Evolutionary conservation across 2,797 vertebrate genomes (phyloP).

Genomic region (Coracias cyanogaster): DNA sequence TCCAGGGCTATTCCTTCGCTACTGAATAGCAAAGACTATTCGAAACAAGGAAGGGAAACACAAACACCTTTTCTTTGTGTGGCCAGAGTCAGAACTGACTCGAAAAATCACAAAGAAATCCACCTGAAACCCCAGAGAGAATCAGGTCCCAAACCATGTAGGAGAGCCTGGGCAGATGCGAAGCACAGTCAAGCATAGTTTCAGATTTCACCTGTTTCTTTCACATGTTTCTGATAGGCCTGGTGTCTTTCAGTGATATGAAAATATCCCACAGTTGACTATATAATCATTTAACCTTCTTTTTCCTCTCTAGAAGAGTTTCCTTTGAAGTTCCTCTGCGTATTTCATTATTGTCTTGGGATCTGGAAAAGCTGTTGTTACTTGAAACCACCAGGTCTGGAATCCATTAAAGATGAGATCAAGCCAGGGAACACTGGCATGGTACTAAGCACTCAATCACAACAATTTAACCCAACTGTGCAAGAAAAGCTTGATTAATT

Average conservation of each 20-base stretch:
- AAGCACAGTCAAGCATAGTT: background rate
- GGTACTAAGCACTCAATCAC: conserved; percentile 35
- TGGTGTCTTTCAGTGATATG: conserved; percentile 42
- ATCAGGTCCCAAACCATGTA: background rate
- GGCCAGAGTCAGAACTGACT: background rate
- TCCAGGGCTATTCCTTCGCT: accelerated
- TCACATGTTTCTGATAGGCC: conserved; percentile 64
- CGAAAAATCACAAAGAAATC: background rate
- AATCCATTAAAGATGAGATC: conserved; percentile 56
- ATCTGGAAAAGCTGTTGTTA: conserved; percentile 70
- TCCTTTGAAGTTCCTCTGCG: conserved; percentile 72
- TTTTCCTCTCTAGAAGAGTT: conserved; percentile 39
- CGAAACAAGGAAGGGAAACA: background rate
- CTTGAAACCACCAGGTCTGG: conserved; percentile 70
- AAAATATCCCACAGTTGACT: conserved; percentile 55
- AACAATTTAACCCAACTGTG: conserved; percentile 5
- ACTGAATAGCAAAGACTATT: background rate
- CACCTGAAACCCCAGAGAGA: background rate
- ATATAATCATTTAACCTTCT: conserved; percentile 42
- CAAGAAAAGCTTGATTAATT: conserved; percentile 1
- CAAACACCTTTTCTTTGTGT: background rate
- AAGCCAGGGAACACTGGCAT: conserved; percentile 19
- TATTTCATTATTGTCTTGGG: conserved; percentile 68
- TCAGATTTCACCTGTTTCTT: conserved; percentile 74
- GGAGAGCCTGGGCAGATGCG: background rate